Percentiles rank a stretch among this genome's conserved stretches.
Evolutionary conservation across 2,888 invertebrate genomes (phyloP).

Genomic region (Galeopsomyia nigrocyanea): DNA sequence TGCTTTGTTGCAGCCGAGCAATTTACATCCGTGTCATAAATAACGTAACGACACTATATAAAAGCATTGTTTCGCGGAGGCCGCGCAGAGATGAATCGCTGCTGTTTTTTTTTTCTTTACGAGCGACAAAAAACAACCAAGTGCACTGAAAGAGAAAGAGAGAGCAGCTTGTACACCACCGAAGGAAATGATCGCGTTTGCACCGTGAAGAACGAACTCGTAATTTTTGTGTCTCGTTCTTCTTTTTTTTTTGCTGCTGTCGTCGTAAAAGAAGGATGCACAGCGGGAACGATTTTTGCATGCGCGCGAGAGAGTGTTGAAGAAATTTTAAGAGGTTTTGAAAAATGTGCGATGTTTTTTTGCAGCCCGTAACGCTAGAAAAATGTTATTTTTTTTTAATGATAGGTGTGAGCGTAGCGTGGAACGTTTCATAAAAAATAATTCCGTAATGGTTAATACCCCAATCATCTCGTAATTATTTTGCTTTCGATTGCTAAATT

Average conservation of each 20-base stretch:
- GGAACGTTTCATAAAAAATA: too few relatives aligned
- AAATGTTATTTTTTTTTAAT: too few relatives aligned
- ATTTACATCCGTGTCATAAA: conserved; percentile 22
- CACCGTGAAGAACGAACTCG: background rate
- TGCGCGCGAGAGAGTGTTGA: too few relatives aligned
- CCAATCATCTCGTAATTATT: too few relatives aligned
- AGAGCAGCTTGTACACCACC: background rate
- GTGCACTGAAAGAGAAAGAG: background rate
- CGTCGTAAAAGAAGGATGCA: too few relatives aligned
- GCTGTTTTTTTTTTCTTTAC: conserved; percentile 31
- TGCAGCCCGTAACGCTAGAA: too few relatives aligned
- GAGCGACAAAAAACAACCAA: conserved; percentile 16
- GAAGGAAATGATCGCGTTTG: conserved; percentile 5
- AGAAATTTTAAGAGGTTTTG: too few relatives aligned
- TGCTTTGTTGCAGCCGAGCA: background rate
- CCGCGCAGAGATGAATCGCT: conserved; percentile 13
- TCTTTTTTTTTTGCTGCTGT: background rate
- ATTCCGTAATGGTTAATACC: too few relatives aligned
- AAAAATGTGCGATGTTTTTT: too few relatives aligned
- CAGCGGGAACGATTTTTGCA: too few relatives aligned
- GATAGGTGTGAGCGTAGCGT: too few relatives aligned
- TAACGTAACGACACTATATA: conserved; percentile 28
- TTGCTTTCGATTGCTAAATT: too few relatives aligned
- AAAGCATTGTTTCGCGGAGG: conserved; percentile 19
- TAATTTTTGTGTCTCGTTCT: background rate